Evolutionary conservation across 1,140 invertebrate species (phyloP).

Genomic region (Teleopsis dalmanni): DNA sequence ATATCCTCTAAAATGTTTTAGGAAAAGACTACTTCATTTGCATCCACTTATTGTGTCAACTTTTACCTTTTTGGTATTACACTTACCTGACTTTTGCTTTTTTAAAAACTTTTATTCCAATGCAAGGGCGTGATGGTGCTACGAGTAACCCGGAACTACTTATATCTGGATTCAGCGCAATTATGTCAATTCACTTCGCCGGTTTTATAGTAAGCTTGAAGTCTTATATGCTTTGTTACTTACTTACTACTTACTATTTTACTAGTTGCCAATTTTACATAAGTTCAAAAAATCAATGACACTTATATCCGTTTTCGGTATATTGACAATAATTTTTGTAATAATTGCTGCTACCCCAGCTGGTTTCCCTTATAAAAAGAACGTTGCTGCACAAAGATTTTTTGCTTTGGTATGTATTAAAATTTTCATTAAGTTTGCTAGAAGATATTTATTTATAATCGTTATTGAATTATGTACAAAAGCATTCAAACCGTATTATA

Average conservation of each 20-base stretch:
- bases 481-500: conserved; percentile 28
- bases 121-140: conserved; percentile 57
- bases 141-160: conserved; percentile 54
- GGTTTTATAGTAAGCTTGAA: conserved; percentile 30
- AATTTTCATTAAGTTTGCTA: background rate
- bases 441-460: too few species aligned
- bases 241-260: background rate
- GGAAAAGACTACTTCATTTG: conserved; percentile 53
- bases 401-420: conserved; percentile 54
- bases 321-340: conserved; percentile 53
- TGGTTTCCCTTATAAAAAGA: conserved; percentile 66
- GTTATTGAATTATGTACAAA: too few species aligned
- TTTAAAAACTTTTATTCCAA: conserved; percentile 60
- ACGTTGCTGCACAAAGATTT: conserved; percentile 57
- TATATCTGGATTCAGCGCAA: conserved; percentile 45
- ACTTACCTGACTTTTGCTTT: conserved; percentile 56
- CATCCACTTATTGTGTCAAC: conserved; percentile 46
- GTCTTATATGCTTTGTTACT: background rate
- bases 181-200: conserved; percentile 35
- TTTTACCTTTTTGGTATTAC: conserved; percentile 47
- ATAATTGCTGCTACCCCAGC: conserved; percentile 58
- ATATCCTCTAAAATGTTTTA: background rate
- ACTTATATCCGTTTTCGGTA: conserved; percentile 43
- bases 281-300: conserved; percentile 35
- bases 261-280: conserved; percentile 29